Base-by-base conservation (phyloP, 1,140 invertebrate genomes). In the Coenobita brevimanus region DNA sequence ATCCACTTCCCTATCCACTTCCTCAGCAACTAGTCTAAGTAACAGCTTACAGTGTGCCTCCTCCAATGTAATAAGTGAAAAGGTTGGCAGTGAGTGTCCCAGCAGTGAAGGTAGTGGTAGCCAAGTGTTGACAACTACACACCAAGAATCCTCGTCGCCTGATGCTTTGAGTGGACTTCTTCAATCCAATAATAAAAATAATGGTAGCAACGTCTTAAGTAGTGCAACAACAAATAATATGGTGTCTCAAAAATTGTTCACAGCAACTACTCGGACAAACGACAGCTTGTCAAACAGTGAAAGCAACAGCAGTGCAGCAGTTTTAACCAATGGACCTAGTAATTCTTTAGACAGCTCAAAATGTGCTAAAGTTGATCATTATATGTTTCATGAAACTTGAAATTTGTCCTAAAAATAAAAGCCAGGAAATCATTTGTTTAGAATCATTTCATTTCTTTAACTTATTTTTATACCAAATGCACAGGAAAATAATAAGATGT, bases 381-480 rank as follows among this genome's bases (percentile, higher is more conserved):
- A 81, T 62, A 88, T 88, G 85, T 88, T 88, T 81, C 85, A 88
- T 81, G 85, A 88, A 88, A 88, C 78, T 81, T 88, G 85, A 88
- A 81, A 30, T 27, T 57, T 88, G 50, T 88, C 78, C 71, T 85
- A 69, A 88, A 88, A 81, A 79, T 86, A 64, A 75, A 38, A 78
- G 38, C 36, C 36, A 46, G 43, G 30, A 75, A 46, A 75, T 73
- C 62, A 43, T 85, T 88, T 27, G 80, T 81, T 88, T 73, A 46
- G 41, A 73, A 57, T 88, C 71, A 81, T 81, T 81, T 88, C 78
- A 88, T 88, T 76, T 88, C 85, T 75, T 84, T 88, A 88, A 88
- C 85, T 88, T 88, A 88, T 88, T 88, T 88, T 88, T 88, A 88
- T 88, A 88, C 85, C 64, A 46, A 88, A 88, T 87, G 84, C 85